Evolutionary conservation across 2,888 invertebrate species (phyloP).

Genomic region (Apodemia zela): DNA sequence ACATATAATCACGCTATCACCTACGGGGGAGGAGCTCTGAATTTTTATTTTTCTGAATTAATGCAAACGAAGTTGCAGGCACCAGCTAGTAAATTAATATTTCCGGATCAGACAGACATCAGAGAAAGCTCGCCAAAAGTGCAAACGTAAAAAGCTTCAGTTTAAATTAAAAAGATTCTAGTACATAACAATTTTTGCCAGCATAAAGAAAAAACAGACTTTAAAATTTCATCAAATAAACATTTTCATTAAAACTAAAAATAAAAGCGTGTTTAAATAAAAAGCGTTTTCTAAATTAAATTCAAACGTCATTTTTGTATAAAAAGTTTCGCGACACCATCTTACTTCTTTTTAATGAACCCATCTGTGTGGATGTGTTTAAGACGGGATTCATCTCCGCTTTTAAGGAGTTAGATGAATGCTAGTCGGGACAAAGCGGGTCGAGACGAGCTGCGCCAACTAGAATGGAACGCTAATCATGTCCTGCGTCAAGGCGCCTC

Average conservation of each 20-base stretch:
- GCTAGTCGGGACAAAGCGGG: constrained; percentile 20
- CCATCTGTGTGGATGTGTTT: constrained; percentile 13
- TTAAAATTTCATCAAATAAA: no score
- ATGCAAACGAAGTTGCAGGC: no score
- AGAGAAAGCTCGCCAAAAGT: no score
- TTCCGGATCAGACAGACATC: no score
- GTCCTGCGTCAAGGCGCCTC: constrained; percentile 8
- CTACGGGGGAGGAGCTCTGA: no score
- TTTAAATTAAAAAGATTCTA: no score
- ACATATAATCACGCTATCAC: no score
- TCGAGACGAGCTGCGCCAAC: constrained; percentile 12
- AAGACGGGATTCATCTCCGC: constrained; percentile 23
- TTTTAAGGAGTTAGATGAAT: constrained; percentile 20
- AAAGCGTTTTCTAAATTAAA: constrained; percentile 4
- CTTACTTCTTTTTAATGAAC: constrained; percentile 9
- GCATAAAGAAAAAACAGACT: no score
- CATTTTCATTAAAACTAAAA: not conserved
- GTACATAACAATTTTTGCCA: no score
- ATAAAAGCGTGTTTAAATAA: not conserved
- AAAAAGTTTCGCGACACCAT: constrained; percentile 9
- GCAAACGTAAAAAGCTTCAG: no score
- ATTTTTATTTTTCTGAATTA: no score
- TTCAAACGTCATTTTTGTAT: not conserved
- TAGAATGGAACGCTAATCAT: constrained; percentile 13
- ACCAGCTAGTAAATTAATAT: no score